Base-by-base conservation (phyloP, 2,888 invertebrate species). In the Salpingus planirostris region DNA sequence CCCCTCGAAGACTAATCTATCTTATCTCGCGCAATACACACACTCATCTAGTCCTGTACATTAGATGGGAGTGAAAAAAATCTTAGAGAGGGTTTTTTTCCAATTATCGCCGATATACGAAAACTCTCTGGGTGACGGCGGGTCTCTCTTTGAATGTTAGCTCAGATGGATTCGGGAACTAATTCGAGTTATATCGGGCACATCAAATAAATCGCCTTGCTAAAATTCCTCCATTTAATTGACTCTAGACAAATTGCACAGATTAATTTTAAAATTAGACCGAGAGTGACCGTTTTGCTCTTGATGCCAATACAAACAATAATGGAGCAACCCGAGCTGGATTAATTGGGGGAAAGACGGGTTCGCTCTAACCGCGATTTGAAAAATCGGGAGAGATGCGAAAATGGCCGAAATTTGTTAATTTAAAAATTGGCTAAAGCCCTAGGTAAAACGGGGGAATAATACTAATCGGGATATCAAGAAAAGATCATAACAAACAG, bases 1-100 rank as follows among this genome's bases (percentile, higher is more conserved):
- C 46, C 43, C 46, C 49, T 44, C 44, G 44, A 38, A 46, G 44
- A 40, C 40, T 44, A 49, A 49, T 46, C 41, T 40, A 43, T 47
- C 49, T 46, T 49, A 49, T 49, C 47, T 47, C 28, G 31, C 27
- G 38, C 34, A 34, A 38, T 34, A 38, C 27, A n/a, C n/a, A n/a
- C n/a, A n/a, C n/a, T n/a, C n/a, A n/a, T n/a, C n/a, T n/a, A n/a
- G n/a, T n/a, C n/a, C n/a, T n/a, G n/a, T n/a, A n/a, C n/a, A n/a
- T n/a, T n/a, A n/a, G n/a, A n/a, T n/a, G n/a, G n/a, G n/a, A n/a
- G n/a, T n/a, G n/a, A n/a, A n/a, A n/a, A n/a, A n/a, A n/a, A n/a
- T n/a, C n/a, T n/a, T n/a, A n/a, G n/a, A n/a, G n/a, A n/a, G n/a
- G n/a, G n/a, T n/a, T n/a, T n/a, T n/a, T n/a, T n/a, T n/a, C n/a